Evolutionary conservation across 2,113 vertebrate species (phyloP), one percentile per base, ranked within the genome.

Genomic region (Ariopsis seemanni): DNA sequence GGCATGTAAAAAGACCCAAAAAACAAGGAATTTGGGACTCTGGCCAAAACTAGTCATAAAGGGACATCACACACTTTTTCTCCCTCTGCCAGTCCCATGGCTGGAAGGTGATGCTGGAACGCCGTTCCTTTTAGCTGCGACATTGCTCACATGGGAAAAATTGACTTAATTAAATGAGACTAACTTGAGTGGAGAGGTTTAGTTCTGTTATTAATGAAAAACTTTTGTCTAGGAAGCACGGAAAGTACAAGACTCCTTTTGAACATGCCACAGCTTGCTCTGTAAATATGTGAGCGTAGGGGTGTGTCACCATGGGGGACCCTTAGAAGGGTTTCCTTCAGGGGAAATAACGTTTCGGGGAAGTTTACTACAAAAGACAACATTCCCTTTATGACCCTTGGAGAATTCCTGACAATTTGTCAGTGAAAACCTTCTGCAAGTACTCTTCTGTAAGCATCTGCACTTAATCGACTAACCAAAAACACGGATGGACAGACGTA

Each of bases 41-140:
- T 15, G 63, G 86, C 89, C 86, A 88, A 86, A 83, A 30, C 83
- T 22, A 71, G 79, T 90, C 85, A 82, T 72, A 79, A 88, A 88
- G 58, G 9, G 4, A 30, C 11, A 27, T 85, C 83, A 53, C 83
- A 71, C 63, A 87, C 67, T 27, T 81, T 27, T 81, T 84, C 84
- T 75, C 82, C 75, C 69, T 72, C 55, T 48, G 77, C 62, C 62
- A 75, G 57, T 53, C 83, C 74, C 57, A 69, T 55, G 77, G 57
- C 60, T 86, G 65, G 25, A 78, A 81, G 86, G 55, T 58, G 84
- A 88, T 57, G 63, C 17, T 50, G 67, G 81, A 72, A 72, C 52
- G 50, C 75, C 63, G 67, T 77, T 80, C 60, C 58, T 65, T 88
- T 67, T 30, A 86, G 42, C 85, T 42, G 48, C 75, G 62, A 85